phyloP scores from a whole-genome alignment of 1,140 invertebrate genomes.

The Planococcus citri region DNA sequence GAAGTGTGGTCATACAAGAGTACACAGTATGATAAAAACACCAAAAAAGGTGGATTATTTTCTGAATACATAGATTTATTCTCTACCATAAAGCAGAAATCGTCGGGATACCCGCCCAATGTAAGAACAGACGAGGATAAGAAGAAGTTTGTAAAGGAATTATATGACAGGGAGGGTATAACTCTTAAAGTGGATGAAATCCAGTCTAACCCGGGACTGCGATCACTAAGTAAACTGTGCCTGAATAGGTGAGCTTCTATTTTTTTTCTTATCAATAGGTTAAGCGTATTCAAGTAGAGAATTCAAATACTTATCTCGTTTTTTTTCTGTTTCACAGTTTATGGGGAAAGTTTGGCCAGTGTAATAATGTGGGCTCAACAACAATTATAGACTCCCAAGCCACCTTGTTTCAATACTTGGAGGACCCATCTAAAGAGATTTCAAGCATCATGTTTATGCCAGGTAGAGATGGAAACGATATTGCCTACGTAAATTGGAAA shows the following conservation, averaged over 20 bases:
- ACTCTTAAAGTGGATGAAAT: conserved; percentile 31
- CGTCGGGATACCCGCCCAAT: conserved; percentile 30
- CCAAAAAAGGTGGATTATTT: conserved; percentile 29
- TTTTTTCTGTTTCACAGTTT: not conserved
- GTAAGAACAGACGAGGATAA: conserved; percentile 30
- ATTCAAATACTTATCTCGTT: too few species aligned
- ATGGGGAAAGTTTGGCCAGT: not conserved
- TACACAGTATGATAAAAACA: conserved; percentile 21
- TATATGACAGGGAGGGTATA: conserved; percentile 32
- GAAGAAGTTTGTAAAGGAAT: conserved; percentile 31
- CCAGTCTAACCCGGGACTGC: not conserved
- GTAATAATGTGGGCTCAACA: too few species aligned
- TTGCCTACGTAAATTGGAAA: too few species aligned
- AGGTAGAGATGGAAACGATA: too few species aligned
- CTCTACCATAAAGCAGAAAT: conserved; percentile 33
- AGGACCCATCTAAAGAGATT: too few species aligned
- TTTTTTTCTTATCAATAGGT: too few species aligned
- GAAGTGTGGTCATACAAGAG: conserved; percentile 34
- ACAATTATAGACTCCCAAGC: too few species aligned
- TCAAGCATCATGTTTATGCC: too few species aligned
- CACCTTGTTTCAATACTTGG: too few species aligned
- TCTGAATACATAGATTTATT: conserved; percentile 31
- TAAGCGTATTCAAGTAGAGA: too few species aligned
- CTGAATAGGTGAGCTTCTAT: too few species aligned
- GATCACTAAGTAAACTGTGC: too few species aligned